Evolutionary conservation across 2,888 invertebrate genomes (phyloP), one percentile per base, ranked within the genome.

Genomic region (Eumacrocentrus americanus): DNA sequence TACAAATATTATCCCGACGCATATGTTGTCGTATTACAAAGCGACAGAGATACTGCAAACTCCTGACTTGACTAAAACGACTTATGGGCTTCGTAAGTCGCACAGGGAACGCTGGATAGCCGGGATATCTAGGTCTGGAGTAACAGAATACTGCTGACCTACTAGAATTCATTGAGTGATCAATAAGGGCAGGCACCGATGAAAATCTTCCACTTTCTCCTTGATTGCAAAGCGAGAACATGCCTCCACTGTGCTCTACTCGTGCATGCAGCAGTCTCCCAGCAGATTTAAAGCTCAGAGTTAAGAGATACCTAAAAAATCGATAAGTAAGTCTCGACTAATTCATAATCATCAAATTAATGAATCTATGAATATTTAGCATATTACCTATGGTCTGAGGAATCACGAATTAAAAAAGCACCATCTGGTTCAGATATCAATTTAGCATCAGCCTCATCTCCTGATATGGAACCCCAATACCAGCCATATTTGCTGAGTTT

Each of bases 381-480:
- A 22, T 47, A 20, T 63, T 59, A 76, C 76, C 72, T 73, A 35
- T 70, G 71, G 22, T 90, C 89, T 16, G 90, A 89, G 2, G 91
- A 91, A 77, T 92, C 91, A n/a, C 91, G 83, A 3, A 92, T 89
- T 61, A 92, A 81, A 80, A 92, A 92, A 11, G 91, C 86, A 34
- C 92, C 92, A 70, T 91, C 90, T 5, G 89, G 88, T 74, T 88
- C 87, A 62, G 86, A 86, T 50, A 83, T 80, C 25, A 92, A 81
- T 72, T 88, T 88, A 57, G 85, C 84, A 75, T 91, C 90, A 0
- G 92, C 91, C 75, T 90, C 89, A 35, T 85, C 84, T 65, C 89
- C 85, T 0, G 88, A 86, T 67, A 92, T 85, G 53, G 91, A 88
- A 12, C 92, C 92, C 92, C 92, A 93, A 77, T 92, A 92, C 91